Base-by-base conservation (phyloP, 1,140 invertebrate species). In the Neuroterus valhalla region DNA sequence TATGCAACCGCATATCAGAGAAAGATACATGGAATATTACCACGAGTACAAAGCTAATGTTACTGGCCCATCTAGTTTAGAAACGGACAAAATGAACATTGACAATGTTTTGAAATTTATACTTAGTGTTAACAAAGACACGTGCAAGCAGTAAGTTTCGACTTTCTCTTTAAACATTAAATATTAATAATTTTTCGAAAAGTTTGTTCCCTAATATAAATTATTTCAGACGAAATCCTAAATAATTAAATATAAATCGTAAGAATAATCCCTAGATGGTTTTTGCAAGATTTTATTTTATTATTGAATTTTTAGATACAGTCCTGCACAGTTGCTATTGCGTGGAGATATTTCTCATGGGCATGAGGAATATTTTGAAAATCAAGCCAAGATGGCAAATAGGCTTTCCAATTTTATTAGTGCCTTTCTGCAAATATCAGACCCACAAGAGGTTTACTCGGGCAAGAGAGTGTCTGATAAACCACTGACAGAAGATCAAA, bases 361-460 rank as follows among this genome's bases (percentile, higher is more conserved):
- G 0, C 95, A 95, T 1, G 93, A 97, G 78, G 93, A 95, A 73
- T 97, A 97, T 87, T 98, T 98, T 86, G 94, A 96, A 84, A 97
- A 98, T 85, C 96, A 98, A 91, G 98, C 98, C 5, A 95, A 97
- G 88, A 98, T 98, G 94, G 98, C 98, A 1, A 91, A 98, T 10
- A 92, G 98, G 70, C 90, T 99, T 68, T 96, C 98, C 0, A 98
- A 99, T 87, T 99, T 99, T 85, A 95, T 98, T 67, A 97, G 96
- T 85, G 95, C 95, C 17, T 99, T 98, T 88, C 89, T 98, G 74
- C 98, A 99, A 92, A 93, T 96, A 86, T 96, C 97, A 12, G 96
- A 99, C 91, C 96, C 97, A 0, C 94, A 95, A 84, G 98, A 99
- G 91, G 95, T 98, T 38, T 99, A 98, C 91, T 96, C 95, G 23